Conservation (phyloP, 2,113 vertebrate species). For the Edolisoma coerulescens region DNA sequence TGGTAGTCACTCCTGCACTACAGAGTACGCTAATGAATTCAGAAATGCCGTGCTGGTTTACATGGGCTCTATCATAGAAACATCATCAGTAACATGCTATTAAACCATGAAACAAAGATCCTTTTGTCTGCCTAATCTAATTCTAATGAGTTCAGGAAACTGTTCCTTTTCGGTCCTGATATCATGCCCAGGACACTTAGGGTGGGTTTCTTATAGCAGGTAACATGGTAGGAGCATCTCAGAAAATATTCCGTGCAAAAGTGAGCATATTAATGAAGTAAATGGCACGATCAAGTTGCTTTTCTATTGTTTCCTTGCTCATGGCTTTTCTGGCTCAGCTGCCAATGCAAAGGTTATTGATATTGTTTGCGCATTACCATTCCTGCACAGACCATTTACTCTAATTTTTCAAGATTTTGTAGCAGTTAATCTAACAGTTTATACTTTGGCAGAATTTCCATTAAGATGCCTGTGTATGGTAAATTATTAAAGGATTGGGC, state of each 20-base stretch:
- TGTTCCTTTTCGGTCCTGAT: not conserved
- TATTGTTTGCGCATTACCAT: not conserved
- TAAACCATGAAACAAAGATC: not conserved
- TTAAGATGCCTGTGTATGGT: not conserved
- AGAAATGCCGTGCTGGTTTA: not conserved
- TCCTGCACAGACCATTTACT: not conserved
- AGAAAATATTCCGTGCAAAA: not conserved
- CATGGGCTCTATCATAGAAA: not conserved
- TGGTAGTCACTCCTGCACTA: not conserved
- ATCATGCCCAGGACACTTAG: not conserved
- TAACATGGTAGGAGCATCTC: not conserved
- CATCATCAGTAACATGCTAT: not conserved
- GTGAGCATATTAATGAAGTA: not conserved
- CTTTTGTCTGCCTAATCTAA: not conserved
- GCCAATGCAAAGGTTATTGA: not conserved
- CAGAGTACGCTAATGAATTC: not conserved
- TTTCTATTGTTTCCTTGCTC: not conserved
- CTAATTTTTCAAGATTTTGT: not conserved
- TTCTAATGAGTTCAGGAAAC: not conserved
- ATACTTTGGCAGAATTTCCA: not conserved
- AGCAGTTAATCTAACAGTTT: not conserved
- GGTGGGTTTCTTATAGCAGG: not conserved
- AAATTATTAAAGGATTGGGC: not conserved
- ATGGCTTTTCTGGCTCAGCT: not conserved
- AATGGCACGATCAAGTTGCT: not conserved